Conservation (phyloP, 2,113 vertebrate genomes). For the Macrotis lagotis region DNA sequence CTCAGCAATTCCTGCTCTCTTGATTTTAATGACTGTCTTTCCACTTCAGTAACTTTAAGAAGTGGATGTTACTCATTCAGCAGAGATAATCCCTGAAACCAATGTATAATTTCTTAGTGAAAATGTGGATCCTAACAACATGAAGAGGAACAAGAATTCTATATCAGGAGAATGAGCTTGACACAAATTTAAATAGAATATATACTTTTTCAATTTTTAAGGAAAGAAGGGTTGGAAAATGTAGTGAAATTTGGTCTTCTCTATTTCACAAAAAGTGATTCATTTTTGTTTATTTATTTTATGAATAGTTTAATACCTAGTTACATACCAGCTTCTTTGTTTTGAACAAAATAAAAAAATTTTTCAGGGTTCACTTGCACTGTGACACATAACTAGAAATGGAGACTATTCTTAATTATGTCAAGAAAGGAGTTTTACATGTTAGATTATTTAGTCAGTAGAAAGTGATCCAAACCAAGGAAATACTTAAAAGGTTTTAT, state of each 20-base stretch:
- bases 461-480: no score
- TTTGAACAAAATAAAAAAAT: conserved; percentile 50
- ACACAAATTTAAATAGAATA: background rate
- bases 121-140: conserved; percentile 46
- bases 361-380: conserved; percentile 46
- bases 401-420: no score
- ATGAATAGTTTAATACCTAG: no score
- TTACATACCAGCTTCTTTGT: conserved; percentile 16
- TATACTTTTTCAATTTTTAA: conserved; percentile 54
- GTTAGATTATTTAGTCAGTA: no score
- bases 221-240: background rate
- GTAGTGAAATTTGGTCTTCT: conserved; percentile 18
- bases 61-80: conserved; percentile 45
- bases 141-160: conserved; percentile 11
- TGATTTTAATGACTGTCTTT: conserved; percentile 49
- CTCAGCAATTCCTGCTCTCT: background rate
- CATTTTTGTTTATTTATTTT: background rate
- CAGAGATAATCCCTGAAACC: conserved; percentile 31
- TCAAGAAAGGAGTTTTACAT: no score
- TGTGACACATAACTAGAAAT: background rate
- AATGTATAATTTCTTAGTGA: conserved; percentile 35
- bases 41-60: background rate
- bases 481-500: conserved; percentile 29
- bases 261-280: conserved; percentile 23
- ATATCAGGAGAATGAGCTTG: conserved; percentile 40